Evolutionary conservation across 2,113 vertebrate species (phyloP).

Genomic region (Passer domesticus): DNA sequence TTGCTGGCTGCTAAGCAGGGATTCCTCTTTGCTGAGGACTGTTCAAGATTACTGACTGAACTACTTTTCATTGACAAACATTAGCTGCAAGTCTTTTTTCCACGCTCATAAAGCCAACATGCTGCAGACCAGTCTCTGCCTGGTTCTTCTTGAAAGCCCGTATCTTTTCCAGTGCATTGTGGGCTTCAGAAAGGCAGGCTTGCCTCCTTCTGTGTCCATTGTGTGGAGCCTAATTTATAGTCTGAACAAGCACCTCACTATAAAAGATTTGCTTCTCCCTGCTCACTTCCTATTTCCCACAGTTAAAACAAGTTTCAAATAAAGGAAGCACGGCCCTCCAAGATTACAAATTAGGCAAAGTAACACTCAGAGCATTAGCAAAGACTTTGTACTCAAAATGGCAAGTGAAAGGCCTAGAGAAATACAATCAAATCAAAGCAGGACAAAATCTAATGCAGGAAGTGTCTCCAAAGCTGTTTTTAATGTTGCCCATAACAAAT

Average conservation of each 20-base stretch:
- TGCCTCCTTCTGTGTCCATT: slow-evolving; percentile 65
- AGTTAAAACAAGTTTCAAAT: slow-evolving; percentile 72
- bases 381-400: slow-evolving; percentile 66
- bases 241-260: slow-evolving; percentile 57
- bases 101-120: neutral
- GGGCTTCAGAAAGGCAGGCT: slow-evolving; percentile 60
- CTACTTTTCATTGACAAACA: slow-evolving; percentile 25
- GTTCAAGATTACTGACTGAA: slow-evolving; percentile 6
- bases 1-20: slow-evolving; percentile 32
- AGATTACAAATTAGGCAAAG: slow-evolving; percentile 76
- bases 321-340: slow-evolving; percentile 61
- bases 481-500: slow-evolving; percentile 68
- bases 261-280: slow-evolving; percentile 70
- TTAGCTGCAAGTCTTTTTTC: slow-evolving; percentile 8
- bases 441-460: slow-evolving; percentile 63
- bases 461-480: slow-evolving; percentile 62
- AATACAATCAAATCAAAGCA: slow-evolving; percentile 66
- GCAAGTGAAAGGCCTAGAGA: slow-evolving; percentile 63
- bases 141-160: slow-evolving; percentile 35
- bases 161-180: slow-evolving; percentile 20
- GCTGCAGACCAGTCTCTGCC: slow-evolving; percentile 41
- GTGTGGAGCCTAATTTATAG: slow-evolving; percentile 71
- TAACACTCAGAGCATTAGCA: slow-evolving; percentile 65
- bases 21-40: neutral
- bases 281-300: slow-evolving; percentile 80